These are phyloP conservation scores for Elysia crispata DNA, from an alignment of 2,888 invertebrate genomes.

Conservation along the genomic window DNA sequence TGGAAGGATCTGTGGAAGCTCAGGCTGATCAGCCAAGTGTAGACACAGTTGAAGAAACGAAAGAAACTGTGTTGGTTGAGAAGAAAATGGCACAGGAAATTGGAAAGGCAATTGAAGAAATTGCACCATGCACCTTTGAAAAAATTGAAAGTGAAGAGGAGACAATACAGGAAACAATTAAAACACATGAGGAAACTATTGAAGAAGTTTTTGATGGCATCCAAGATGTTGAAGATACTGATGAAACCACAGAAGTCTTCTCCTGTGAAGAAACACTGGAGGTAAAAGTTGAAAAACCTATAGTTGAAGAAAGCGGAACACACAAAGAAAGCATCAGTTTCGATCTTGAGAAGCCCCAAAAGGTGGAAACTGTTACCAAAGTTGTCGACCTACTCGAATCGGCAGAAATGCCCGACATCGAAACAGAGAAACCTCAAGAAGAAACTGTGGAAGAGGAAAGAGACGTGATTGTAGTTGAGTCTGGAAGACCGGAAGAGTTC, in stretches of 20 bases:
- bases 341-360: conserved; percentile 50
- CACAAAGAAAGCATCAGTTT: conserved; percentile 18
- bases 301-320: conserved; percentile 45
- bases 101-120: conserved; percentile 44
- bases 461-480: conserved; percentile 49
- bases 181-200: conserved; percentile 52
- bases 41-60: conserved; percentile 11
- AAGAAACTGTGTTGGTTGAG: conserved; percentile 48
- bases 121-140: conserved; percentile 32
- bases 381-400: conserved; percentile 37
- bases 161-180: conserved; percentile 44
- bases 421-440: conserved; percentile 53
- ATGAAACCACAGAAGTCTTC: too few species aligned
- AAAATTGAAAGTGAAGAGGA: conserved; percentile 47
- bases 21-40: not conserved
- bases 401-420: conserved; percentile 18
- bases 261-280: conserved; percentile 35
- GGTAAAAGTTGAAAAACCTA: conserved; percentile 37
- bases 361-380: conserved; percentile 49
- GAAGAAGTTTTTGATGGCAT: not conserved
- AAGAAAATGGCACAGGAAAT: conserved; percentile 40
- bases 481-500: conserved; percentile 50
- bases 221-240: too few species aligned
- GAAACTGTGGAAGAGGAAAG: conserved; percentile 56
- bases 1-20: conserved; percentile 21